phyloP scores from a whole-genome alignment of 2,888 invertebrate genomes.

The Sarcophaga caerulescens region DNA sequence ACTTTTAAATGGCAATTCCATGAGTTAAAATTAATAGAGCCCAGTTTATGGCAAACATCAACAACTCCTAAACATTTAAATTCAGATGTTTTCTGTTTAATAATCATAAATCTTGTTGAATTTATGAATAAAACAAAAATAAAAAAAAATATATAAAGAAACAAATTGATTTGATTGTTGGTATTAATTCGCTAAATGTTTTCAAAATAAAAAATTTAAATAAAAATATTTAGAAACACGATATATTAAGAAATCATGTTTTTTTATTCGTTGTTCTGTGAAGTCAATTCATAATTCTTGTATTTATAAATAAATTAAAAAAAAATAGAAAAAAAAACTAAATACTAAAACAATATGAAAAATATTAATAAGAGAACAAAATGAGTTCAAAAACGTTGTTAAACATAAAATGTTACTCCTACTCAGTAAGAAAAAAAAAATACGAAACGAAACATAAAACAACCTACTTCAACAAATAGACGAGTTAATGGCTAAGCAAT shows the following conservation, averaged over 20 bases:
- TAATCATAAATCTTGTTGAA: constrained; percentile 57
- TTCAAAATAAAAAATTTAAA: constrained; percentile 37
- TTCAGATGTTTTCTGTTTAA: not conserved
- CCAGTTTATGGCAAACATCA: not conserved
- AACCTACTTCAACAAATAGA: constrained; percentile 11
- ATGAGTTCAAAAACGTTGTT: constrained; percentile 60
- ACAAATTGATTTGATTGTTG: constrained; percentile 65
- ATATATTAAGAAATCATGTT: constrained; percentile 49
- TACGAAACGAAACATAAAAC: not conserved
- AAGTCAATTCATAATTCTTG: not conserved
- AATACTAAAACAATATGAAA: not conserved
- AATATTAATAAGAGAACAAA: constrained; percentile 23
- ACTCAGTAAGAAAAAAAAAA: constrained; percentile 39
- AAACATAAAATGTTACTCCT: constrained; percentile 49
- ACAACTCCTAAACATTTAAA: not conserved
- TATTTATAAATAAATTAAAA: not conserved
- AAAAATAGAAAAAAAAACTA: not conserved
- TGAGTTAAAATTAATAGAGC: not conserved
- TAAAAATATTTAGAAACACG: constrained; percentile 6
- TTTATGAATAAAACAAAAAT: not conserved
- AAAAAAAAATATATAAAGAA: constrained; percentile 46
- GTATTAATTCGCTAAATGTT: constrained; percentile 66
- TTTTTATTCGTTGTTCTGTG: constrained; percentile 23
- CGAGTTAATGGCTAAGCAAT: not conserved
- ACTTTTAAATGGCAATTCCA: not conserved